Evolutionary conservation across 2,113 vertebrate genomes (phyloP).

Genomic region (Tor tambroides): DNA sequence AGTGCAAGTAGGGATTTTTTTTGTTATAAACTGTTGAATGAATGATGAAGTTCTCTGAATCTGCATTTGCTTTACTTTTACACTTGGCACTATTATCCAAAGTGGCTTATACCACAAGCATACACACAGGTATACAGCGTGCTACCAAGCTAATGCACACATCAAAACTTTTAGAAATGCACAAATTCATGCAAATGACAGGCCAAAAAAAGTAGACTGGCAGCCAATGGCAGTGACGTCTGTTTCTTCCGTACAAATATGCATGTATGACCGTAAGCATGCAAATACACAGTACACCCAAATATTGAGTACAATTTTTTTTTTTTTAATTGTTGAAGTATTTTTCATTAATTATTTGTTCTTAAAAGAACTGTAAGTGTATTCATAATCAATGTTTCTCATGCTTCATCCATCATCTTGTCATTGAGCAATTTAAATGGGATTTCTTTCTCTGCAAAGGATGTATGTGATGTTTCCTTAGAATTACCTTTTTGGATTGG

Average conservation of each 20-base stretch:
- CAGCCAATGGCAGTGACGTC: not conserved
- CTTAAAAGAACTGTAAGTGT: not conserved
- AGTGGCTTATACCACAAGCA: not conserved
- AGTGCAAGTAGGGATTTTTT: constrained; percentile 29
- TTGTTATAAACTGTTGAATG: constrained; percentile 10
- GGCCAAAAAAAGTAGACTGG: not conserved
- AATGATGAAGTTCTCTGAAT: constrained; percentile 32
- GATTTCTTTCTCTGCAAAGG: not conserved
- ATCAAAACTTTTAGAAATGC: not conserved
- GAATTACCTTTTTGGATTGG: not conserved
- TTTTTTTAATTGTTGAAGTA: not conserved
- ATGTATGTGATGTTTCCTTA: not conserved
- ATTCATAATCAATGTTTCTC: not conserved
- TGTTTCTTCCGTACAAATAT: not conserved
- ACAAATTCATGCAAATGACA: not conserved
- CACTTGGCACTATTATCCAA: not conserved
- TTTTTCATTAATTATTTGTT: not conserved
- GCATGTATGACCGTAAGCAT: not conserved
- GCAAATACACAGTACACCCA: not conserved
- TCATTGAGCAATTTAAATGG: not conserved
- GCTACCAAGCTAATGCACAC: not conserved
- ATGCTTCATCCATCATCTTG: not conserved
- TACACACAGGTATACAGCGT: not conserved
- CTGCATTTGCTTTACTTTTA: not conserved
- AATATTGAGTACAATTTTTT: not conserved